Evolutionary conservation across 2,888 invertebrate genomes (phyloP).

Genomic region (Trichogramma evanescens): DNA sequence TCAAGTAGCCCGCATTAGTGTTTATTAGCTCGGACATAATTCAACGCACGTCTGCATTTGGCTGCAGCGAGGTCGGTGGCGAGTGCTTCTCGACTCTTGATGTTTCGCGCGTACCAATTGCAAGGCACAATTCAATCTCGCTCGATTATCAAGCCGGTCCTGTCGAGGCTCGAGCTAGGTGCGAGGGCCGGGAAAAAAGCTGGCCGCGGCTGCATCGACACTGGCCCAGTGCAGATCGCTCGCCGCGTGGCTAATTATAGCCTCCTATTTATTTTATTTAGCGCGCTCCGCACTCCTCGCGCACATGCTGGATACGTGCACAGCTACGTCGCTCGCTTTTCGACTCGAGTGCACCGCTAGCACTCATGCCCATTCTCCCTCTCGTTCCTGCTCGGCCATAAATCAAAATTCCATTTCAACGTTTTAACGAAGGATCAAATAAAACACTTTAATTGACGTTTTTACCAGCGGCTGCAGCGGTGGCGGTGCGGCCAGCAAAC

Average conservation of each 20-base stretch:
- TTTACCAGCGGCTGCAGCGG: conserved; percentile 31
- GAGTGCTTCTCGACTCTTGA: no score
- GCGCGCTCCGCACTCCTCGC: conserved; percentile 25
- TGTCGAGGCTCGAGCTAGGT: no score
- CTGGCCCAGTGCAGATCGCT: not conserved
- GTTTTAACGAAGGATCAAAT: conserved; percentile 50
- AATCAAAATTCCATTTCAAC: conserved; percentile 50
- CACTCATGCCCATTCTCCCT: conserved; percentile 18
- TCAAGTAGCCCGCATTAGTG: no score
- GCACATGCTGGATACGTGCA: conserved; percentile 18
- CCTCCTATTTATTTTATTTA: conserved; percentile 47
- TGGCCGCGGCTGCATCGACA: no score
- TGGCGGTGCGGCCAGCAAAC: not conserved
- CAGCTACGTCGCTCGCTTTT: conserved; percentile 5
- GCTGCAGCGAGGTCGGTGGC: no score
- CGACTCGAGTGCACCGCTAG: not conserved
- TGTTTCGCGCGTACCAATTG: no score
- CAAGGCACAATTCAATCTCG: no score
- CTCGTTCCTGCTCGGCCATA: conserved; percentile 30
- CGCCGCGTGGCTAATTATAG: conserved; percentile 42
- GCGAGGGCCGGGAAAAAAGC: no score
- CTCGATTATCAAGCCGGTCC: no score
- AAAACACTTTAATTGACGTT: conserved; percentile 50
- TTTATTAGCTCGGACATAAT: no score
- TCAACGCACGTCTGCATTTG: no score